phyloP scores from a whole-genome alignment of 2,888 invertebrate species.

The Drosophila austrosaltans region DNA sequence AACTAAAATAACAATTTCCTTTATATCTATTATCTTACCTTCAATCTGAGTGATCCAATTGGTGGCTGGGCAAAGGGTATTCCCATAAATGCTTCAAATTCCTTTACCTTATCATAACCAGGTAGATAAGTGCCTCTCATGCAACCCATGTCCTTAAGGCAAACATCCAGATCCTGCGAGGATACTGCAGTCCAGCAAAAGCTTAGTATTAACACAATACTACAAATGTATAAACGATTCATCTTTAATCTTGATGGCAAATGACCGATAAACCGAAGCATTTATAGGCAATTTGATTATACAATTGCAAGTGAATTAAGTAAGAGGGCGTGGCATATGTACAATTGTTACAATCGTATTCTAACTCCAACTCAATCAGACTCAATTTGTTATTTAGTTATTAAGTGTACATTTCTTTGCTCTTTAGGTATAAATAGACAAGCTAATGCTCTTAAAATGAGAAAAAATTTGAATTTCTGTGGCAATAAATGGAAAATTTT shows the following conservation, averaged over 20 bases:
- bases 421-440: background rate
- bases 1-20: background rate
- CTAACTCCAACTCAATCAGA: background rate
- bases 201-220: background rate
- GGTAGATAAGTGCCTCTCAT: conserved; percentile 71
- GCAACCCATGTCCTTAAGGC: conserved; percentile 70
- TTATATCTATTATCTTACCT: conserved; percentile 49
- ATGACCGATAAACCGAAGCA: background rate
- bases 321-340: background rate
- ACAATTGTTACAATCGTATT: background rate
- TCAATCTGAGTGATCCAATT: conserved; percentile 74
- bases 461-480: too few relatives aligned
- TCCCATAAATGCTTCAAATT: conserved; percentile 81
- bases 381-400: background rate
- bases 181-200: conserved; percentile 1
- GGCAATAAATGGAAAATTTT: too few relatives aligned
- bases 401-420: background rate
- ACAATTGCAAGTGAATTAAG: background rate
- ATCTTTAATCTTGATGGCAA: background rate
- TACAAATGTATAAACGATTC: background rate
- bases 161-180: conserved; percentile 59
- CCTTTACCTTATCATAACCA: conserved; percentile 63
- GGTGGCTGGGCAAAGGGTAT: conserved; percentile 82
- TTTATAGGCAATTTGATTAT: background rate
- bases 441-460: background rate